Evolutionary conservation across 2,113 vertebrate species (phyloP), one percentile per base, ranked within the genome.

Genomic region (Oryzias javanicus): DNA sequence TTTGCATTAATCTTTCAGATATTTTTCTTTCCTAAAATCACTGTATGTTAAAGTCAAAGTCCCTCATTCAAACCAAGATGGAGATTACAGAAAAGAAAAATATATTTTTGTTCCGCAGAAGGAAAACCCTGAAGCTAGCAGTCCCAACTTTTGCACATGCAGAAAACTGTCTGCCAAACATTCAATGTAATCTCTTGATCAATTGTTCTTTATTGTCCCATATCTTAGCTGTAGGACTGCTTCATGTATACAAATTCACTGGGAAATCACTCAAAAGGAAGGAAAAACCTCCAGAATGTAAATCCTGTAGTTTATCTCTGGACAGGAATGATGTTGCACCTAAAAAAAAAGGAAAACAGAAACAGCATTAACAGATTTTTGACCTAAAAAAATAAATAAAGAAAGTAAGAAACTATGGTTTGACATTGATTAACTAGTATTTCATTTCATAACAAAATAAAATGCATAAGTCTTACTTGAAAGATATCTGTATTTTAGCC

Each of bases 301-400:
- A 29, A 29, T 55, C 25, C 3, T 0, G n/a, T 6, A 42, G 55
- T 54, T 91, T 82, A 91, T 66, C 74, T 79, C 4, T 27, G 82
- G 58, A 90, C 78, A 52, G 92, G 90, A 61, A 90, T 75, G 52
- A 93, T 90, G 78, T 91, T 93, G 83, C 92, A 93, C 45, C 92
- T 93, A 60, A 47, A 70, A 64, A n/a, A 66, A 20, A 57, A 45
- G 16, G 42, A 16, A 45, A 45, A 16, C 1, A 45, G 42, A 15
- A 46, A 17, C 16, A 4, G 16, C 14, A 47, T n/a, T 4, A 8
- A n/a, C 17, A 47, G 16, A 12, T 47, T 47, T 7, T 47, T n/a
- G n/a, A 1, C 12, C 12, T 47, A 10, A 3, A 16, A 27, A 27
- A 27, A 6, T 1, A 27, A 19, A 4, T 7, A 3, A 10, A 8